Conservation (phyloP, 2,797 vertebrate species). For the Graptemys geographica region DNA sequence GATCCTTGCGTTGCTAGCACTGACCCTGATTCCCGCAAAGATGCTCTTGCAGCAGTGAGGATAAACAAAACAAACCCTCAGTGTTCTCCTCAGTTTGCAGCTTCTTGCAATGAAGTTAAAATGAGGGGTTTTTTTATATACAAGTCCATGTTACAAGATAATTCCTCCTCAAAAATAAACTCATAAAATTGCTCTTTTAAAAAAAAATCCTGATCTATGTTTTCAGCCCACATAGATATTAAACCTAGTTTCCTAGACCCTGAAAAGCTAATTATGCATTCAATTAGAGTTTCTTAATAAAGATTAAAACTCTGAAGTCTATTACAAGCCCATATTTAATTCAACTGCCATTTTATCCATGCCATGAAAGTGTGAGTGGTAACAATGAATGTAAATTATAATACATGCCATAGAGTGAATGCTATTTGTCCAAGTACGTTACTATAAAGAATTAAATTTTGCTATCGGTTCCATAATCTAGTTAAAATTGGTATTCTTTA, state of each 20-base stretch:
- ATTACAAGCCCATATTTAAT: slow-evolving; percentile 89
- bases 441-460: slow-evolving; percentile 96
- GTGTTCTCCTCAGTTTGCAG: background rate
- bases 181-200: slow-evolving; percentile 69
- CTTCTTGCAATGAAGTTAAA: slow-evolving; percentile 56
- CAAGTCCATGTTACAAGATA: slow-evolving; percentile 53
- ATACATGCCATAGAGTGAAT: slow-evolving; percentile 88
- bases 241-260: slow-evolving; percentile 86
- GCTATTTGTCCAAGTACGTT: slow-evolving; percentile 88
- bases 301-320: slow-evolving; percentile 90
- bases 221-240: slow-evolving; percentile 83
- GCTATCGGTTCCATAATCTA: slow-evolving; percentile 92
- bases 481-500: slow-evolving; percentile 96
- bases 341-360: slow-evolving; percentile 89
- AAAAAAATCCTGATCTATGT: slow-evolving; percentile 81
- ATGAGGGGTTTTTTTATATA: slow-evolving; percentile 37
- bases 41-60: slow-evolving; percentile 1
- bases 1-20: slow-evolving; percentile 25
- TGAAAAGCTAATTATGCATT: slow-evolving; percentile 88
- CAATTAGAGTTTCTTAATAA: slow-evolving; percentile 89
- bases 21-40: slow-evolving; percentile 13
- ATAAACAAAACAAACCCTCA: background rate
- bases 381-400: slow-evolving; percentile 91
- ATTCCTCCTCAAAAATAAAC: slow-evolving; percentile 78
- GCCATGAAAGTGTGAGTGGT: slow-evolving; percentile 86